Percentiles rank a stretch among this genome's conserved stretches.
Evolutionary conservation across 30 jellyfish, hydroid and myxozoan genomes (phyloP).

Genomic region (Chironex yamaguchii): DNA sequence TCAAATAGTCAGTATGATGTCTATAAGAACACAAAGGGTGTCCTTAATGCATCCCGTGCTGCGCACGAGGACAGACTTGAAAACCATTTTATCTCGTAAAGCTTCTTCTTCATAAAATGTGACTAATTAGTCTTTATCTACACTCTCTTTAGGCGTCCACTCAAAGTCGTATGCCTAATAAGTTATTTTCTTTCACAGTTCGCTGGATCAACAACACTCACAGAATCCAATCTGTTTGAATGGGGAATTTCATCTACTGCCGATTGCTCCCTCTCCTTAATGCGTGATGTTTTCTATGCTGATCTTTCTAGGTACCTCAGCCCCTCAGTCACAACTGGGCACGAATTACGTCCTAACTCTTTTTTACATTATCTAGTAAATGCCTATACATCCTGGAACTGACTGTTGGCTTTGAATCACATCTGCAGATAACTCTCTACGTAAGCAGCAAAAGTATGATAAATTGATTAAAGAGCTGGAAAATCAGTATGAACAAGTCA

Average conservation of each 20-base stretch:
- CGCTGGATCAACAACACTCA: not conserved
- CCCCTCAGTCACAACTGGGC: no score
- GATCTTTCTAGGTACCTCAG: no score
- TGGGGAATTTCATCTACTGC: slow-evolving; percentile 9
- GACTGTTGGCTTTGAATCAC: no score
- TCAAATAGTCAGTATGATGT: slow-evolving; percentile 10
- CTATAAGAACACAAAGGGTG: not conserved
- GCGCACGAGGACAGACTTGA: not conserved
- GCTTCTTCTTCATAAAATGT: not conserved
- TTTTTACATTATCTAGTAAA: no score
- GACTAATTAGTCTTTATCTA: not conserved
- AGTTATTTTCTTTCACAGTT: not conserved
- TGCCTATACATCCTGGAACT: no score
- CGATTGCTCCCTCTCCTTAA: slow-evolving; percentile 3
- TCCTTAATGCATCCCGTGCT: not conserved
- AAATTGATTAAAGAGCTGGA: no score
- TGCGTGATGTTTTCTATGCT: no score
- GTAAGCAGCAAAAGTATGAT: no score
- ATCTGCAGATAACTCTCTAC: no score
- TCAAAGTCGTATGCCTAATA: not conserved
- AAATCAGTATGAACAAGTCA: no score
- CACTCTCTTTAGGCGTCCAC: not conserved
- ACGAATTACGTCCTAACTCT: no score
- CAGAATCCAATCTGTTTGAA: not conserved
- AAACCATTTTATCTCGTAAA: not conserved